Percentiles rank a stretch among this genome's conserved stretches.
Conservation (phyloP, 2,113 vertebrate genomes). For the Phainopepla nitens region DNA sequence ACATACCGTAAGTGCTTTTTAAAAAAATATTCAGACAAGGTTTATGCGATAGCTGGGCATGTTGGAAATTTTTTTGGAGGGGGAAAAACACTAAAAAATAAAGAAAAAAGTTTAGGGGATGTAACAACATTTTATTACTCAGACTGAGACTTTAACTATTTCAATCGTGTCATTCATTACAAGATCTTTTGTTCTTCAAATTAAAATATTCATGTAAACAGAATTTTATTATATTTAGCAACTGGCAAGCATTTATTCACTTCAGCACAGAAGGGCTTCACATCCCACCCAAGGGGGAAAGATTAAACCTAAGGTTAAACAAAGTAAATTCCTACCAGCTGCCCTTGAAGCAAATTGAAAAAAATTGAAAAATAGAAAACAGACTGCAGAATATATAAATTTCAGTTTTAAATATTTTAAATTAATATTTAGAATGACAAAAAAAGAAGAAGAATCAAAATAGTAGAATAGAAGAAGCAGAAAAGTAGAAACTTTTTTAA, state of each 20-base stretch:
- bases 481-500: not conserved
- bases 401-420: not conserved
- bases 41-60: not conserved
- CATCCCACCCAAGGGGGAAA: not conserved
- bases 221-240: not conserved
- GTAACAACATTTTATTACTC: not conserved
- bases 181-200: not conserved
- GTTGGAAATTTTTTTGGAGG: not conserved
- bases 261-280: not conserved
- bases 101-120: not conserved
- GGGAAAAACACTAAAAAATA: not conserved
- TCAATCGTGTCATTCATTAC: not conserved
- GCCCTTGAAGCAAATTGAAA: conserved; percentile 11
- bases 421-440: not conserved
- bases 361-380: not conserved
- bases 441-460: not conserved
- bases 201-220: not conserved
- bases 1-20: not conserved
- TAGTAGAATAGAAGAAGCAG: not conserved
- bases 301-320: conserved; percentile 32
- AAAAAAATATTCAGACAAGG: not conserved
- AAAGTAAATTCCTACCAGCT: conserved; percentile 36
- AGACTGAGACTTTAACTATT: not conserved
- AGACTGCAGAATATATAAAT: not conserved
- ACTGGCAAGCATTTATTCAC: not conserved